A percentile compares a stretch with the other conserved stretches of the same genome.
Evolutionary conservation across 2,797 vertebrate genomes (phyloP).

Genomic region (Euphonia xanthogaster): DNA sequence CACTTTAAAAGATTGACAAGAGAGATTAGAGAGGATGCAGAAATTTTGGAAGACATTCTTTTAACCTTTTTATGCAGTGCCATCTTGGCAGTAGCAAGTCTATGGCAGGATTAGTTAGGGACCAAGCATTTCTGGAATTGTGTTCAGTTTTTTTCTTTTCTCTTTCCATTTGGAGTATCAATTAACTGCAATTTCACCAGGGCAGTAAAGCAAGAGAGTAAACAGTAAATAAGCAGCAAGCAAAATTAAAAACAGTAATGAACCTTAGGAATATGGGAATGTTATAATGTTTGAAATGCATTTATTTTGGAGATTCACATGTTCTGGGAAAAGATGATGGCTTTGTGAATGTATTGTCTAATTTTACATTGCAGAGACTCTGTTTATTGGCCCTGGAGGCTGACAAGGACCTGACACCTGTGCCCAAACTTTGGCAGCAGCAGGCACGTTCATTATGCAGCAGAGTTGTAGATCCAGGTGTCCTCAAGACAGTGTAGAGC

Average conservation of each 20-base stretch:
- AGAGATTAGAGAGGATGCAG: slow-evolving; percentile 7
- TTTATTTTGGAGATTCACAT: slow-evolving; percentile 59
- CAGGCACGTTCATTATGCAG: neutral
- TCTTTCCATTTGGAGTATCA: slow-evolving; percentile 21
- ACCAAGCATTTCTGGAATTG: slow-evolving; percentile 11
- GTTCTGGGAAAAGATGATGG: slow-evolving; percentile 64
- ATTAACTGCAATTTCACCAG: slow-evolving; percentile 55
- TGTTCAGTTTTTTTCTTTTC: neutral
- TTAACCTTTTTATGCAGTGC: slow-evolving; percentile 21
- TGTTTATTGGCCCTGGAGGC: slow-evolving; percentile 53
- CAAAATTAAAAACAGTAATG: slow-evolving; percentile 72
- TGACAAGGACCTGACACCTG: slow-evolving; percentile 61
- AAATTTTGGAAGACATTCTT: neutral
- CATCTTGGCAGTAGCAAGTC: neutral
- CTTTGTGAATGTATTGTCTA: slow-evolving; percentile 30
- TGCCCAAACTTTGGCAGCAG: slow-evolving; percentile 52
- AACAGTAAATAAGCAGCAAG: slow-evolving; percentile 70
- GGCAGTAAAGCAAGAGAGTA: slow-evolving; percentile 51
- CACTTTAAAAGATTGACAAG: slow-evolving; percentile 39
- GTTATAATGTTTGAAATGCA: slow-evolving; percentile 48
- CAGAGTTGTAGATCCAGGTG: neutral
- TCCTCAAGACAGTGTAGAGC: neutral
- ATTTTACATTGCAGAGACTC: slow-evolving; percentile 47
- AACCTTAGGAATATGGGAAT: slow-evolving; percentile 54
- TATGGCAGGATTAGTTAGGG: neutral